These are phyloP conservation scores for Rhodeus uyekii DNA, from an alignment of 2,797 vertebrate genomes.

Conservation along the genomic window DNA sequence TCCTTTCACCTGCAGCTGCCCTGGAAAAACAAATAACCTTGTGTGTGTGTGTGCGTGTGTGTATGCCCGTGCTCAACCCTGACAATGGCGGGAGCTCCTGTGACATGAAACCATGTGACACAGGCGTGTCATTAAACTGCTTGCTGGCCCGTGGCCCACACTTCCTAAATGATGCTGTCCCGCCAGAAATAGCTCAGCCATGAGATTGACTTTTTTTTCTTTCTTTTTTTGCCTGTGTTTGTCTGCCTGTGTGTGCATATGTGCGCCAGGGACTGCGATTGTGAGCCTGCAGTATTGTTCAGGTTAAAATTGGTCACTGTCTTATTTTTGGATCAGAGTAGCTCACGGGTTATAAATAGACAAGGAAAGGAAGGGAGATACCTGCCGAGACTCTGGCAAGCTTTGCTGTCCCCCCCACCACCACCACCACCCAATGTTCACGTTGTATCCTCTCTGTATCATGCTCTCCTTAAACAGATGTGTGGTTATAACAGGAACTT, in stretches of 20 bases:
- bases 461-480: conserved; percentile 33
- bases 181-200: conserved; percentile 80
- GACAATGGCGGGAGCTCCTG: conserved; percentile 66
- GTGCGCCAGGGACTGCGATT: conserved; percentile 49
- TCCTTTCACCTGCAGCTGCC: conserved; percentile 70
- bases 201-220: conserved; percentile 77
- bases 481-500: conserved; percentile 21
- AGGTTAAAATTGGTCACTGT: conserved; percentile 75
- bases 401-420: conserved; percentile 46
- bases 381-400: conserved; percentile 58
- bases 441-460: conserved; percentile 11
- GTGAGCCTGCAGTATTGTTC: conserved; percentile 61
- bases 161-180: conserved; percentile 78
- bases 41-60: conserved; percentile 51
- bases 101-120: conserved; percentile 69
- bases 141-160: conserved; percentile 72
- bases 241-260: conserved; percentile 45
- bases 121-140: conserved; percentile 75
- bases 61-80: conserved; percentile 55
- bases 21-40: conserved; percentile 81
- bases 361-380: conserved; percentile 68
- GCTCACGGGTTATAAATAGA: conserved; percentile 78
- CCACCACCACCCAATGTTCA: conserved; percentile 24
- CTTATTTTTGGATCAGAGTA: conserved; percentile 78
- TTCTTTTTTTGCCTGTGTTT: conserved; percentile 43